Evolutionary conservation across 2,888 invertebrate species (phyloP).

Genomic region (Eristalinus sepulchralis): DNA sequence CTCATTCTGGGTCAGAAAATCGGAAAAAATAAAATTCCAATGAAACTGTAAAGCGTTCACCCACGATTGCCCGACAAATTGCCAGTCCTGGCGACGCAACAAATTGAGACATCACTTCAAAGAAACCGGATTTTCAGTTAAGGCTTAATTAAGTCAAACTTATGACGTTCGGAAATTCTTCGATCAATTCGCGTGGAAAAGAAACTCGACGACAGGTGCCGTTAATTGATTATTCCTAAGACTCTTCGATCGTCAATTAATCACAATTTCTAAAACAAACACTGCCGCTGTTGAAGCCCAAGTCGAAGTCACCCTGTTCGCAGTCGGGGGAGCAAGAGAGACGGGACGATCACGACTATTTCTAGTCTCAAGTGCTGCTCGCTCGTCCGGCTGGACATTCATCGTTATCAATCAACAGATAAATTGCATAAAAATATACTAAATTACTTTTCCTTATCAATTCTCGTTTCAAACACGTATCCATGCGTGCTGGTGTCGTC

Average conservation of each 20-base stretch:
- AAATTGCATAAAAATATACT: constrained; percentile 54
- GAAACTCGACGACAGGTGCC: background rate
- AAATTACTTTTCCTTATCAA: constrained; percentile 53
- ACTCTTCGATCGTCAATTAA: constrained; percentile 48
- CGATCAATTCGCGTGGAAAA: background rate
- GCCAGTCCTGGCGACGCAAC: background rate
- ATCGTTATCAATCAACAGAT: constrained; percentile 52
- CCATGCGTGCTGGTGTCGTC: constrained; percentile 8
- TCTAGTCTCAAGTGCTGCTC: background rate
- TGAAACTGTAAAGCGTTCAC: background rate
- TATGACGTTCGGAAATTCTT: background rate
- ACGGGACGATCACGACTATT: background rate
- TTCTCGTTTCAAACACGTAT: constrained; percentile 25
- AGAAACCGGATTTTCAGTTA: background rate
- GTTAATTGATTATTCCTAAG: constrained; percentile 38
- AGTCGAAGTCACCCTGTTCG: constrained; percentile 33
- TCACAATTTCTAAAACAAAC: constrained; percentile 46
- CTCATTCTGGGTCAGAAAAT: constrained; percentile 22
- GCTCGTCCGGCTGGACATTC: constrained; percentile 8
- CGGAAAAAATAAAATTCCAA: too few relatives aligned
- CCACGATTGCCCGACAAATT: background rate
- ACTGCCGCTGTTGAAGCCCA: background rate
- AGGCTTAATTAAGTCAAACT: background rate
- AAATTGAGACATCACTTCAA: background rate
- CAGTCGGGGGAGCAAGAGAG: background rate